A percentile compares a stretch with the other conserved stretches of the same genome.
phyloP scores from a whole-genome alignment of 2,797 vertebrate species.

The Arctocebus calabarensis region DNA sequence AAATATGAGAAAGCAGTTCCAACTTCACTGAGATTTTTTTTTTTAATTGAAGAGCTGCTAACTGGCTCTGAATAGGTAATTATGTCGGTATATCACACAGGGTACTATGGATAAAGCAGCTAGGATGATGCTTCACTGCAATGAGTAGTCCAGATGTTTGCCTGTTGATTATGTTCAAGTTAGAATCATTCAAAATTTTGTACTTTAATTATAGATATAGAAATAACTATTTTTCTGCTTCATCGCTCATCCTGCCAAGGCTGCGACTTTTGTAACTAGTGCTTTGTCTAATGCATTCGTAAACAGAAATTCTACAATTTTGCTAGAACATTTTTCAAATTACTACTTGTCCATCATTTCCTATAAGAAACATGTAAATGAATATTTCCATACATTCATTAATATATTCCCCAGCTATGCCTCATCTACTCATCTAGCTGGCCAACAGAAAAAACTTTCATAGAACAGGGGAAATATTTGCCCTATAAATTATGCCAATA shows the following conservation, averaged over 20 bases:
- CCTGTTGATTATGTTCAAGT: conserved; percentile 46
- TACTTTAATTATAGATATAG: conserved; percentile 72
- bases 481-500: neutral
- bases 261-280: conserved; percentile 53
- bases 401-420: conserved; percentile 11
- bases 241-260: conserved; percentile 64
- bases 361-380: conserved; percentile 49
- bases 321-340: conserved; percentile 56
- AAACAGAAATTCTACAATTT: conserved; percentile 62
- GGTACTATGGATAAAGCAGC: neutral
- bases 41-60: neutral
- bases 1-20: neutral
- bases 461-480: neutral
- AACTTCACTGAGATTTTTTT: neutral
- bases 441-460: conserved; percentile 2
- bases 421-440: neutral
- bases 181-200: conserved; percentile 57
- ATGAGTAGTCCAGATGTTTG: conserved; percentile 69
- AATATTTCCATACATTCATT: neutral
- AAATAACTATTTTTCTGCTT: conserved; percentile 76
- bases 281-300: conserved; percentile 24
- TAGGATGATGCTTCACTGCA: neutral
- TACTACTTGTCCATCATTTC: conserved; percentile 43
- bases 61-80: neutral
- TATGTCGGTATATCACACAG: neutral